Evolutionary conservation across 2,888 invertebrate species (phyloP), one percentile per base, ranked within the genome.

Genomic region (Dioctria linearis): DNA sequence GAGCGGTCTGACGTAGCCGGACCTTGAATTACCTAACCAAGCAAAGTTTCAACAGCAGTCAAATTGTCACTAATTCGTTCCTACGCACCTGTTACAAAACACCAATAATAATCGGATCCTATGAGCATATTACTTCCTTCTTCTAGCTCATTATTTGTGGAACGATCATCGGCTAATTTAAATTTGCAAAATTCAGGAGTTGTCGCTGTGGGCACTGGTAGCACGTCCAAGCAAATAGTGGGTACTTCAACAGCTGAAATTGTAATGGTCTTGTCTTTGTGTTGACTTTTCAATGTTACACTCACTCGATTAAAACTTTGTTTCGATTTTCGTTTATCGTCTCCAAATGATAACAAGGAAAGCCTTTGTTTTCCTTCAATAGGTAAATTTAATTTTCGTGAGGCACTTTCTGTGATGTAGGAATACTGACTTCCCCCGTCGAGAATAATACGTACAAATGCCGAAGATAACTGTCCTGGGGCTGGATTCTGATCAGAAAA

Each of bases 11-110:
- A 39, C 3, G 6, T 8, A 63, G 40, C 63, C 3, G 76, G 76
- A 8, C 76, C 76, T 63, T 78, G 76, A 11, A 78, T 13, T 6
- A 57, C 40, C 65, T 49, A 78, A 5, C 65, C 78, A 37, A 78
- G 54, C 37, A 57, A 49, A 5, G 78, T 78, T 6, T 78, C n/a
- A 8, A 51, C 51, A 8, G 78, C 65, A n/a, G 49, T 13, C 4
- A 78, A 49, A 39, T 11, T 13, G 25, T 78, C 46, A n/a, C 54
- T 46, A 39, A 78, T 63, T 11, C 61, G 76, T 42, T 57, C 9
- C 9, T 59, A 42, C 51, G 11, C 43, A 40, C 63, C 76, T 40
- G 63, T 63, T 5, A 78, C 46, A 13, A 46, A 9, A 5, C 9
- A 3, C 61, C 61, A 78, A 46, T 78, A 78, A 59, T 61, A 43